Conservation (phyloP, 2,888 invertebrate species). For the Phaonia tiefii region DNA sequence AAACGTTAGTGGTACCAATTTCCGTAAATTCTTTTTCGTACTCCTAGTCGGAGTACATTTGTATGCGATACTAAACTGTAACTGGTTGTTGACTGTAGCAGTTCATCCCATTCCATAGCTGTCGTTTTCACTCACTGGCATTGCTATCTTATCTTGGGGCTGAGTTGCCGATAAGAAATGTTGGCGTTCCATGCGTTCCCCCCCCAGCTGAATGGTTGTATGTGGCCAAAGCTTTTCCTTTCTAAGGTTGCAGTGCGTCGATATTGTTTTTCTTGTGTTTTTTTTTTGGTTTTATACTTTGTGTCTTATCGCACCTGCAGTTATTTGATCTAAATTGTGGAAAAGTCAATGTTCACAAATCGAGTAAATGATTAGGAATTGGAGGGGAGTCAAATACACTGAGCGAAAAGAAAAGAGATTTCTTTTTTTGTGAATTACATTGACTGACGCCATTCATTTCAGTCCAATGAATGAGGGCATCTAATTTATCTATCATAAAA, state of each 20-base stretch:
- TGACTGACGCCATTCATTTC: background rate
- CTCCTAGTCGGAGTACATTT: no score
- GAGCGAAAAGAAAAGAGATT: background rate
- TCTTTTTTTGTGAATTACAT: no score
- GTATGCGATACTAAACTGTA: slow-evolving; percentile 18
- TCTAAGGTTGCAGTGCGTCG: background rate
- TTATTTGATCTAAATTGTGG: slow-evolving; percentile 24
- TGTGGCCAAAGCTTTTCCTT: background rate
- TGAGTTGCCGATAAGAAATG: slow-evolving; percentile 20
- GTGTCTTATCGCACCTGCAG: slow-evolving; percentile 38
- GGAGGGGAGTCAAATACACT: background rate
- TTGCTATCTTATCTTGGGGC: slow-evolving; percentile 29
- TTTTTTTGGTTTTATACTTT: slow-evolving; percentile 15
- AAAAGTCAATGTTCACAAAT: slow-evolving; percentile 10
- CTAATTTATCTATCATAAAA: no score
- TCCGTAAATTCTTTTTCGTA: slow-evolving; percentile 18
- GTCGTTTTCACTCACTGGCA: background rate
- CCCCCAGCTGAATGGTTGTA: background rate
- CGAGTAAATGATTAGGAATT: slow-evolving; percentile 3
- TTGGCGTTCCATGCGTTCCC: background rate
- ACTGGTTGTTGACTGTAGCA: background rate
- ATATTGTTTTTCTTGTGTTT: background rate
- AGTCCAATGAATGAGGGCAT: no score
- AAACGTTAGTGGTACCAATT: no score
- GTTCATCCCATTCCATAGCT: background rate